These are phyloP conservation scores for Aricia artaxerxes DNA, from an alignment of 2,888 invertebrate genomes.

Conservation along the genomic window DNA sequence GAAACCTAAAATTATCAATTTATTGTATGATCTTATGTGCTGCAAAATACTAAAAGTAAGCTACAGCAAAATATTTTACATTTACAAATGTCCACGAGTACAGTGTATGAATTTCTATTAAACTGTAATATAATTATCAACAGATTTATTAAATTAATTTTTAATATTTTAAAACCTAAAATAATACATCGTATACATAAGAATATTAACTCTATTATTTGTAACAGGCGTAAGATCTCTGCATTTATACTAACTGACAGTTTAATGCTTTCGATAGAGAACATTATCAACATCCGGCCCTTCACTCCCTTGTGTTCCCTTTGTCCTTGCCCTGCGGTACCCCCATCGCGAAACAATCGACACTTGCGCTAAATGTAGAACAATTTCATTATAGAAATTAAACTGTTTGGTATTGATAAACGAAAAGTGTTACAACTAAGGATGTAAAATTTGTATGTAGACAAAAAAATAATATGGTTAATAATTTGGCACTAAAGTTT, in stretches of 20 bases:
- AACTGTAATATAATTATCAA: neutral
- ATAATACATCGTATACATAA: too few species aligned
- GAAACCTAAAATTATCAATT: too few species aligned
- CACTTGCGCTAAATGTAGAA: neutral
- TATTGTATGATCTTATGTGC: too few species aligned
- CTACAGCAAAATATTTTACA: neutral
- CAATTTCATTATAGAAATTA: neutral
- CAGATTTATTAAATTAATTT: too few species aligned
- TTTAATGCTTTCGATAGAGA: constrained; percentile 1
- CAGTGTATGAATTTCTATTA: neutral
- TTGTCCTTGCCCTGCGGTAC: neutral
- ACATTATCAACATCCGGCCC: constrained; percentile 3
- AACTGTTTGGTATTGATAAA: neutral
- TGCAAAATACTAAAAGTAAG: too few species aligned
- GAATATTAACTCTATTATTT: neutral
- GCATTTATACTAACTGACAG: neutral
- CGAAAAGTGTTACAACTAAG: too few species aligned
- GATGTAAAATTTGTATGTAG: too few species aligned
- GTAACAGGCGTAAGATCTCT: neutral
- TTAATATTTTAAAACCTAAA: too few species aligned
- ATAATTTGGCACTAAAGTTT: too few species aligned
- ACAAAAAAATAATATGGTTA: too few species aligned
- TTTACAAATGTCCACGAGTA: neutral
- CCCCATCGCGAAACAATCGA: constrained; percentile 13
- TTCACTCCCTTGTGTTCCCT: neutral